Conservation (phyloP, 2,797 vertebrate genomes). For the Sparidentex hasta region DNA sequence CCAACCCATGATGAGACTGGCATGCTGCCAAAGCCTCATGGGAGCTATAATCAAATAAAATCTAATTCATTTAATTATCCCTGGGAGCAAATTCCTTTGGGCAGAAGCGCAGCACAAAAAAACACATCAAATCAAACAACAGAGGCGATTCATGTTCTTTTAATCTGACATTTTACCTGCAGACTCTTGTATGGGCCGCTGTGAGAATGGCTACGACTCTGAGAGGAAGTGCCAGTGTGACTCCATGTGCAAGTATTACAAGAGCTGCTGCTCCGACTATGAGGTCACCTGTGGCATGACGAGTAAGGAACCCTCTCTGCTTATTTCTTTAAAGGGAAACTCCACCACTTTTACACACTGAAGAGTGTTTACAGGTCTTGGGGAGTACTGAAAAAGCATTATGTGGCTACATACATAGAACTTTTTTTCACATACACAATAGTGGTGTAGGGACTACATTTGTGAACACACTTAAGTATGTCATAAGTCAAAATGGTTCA, state of each 20-base stretch:
- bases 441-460: no score
- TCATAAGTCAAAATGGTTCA: not conserved
- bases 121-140: not conserved
- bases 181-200: conserved; percentile 92
- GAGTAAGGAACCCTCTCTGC: conserved; percentile 80
- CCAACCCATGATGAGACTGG: not conserved
- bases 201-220: conserved; percentile 87
- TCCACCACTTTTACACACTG: no score
- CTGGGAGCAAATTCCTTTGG: not conserved
- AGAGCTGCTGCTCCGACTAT: conserved; percentile 94
- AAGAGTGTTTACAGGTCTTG: no score
- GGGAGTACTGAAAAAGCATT: no score
- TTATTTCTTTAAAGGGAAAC: not conserved
- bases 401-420: no score
- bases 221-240: conserved; percentile 93
- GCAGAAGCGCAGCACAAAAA: not conserved
- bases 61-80: conserved; percentile 19
- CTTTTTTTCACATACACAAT: no score
- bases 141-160: not conserved
- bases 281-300: conserved; percentile 83
- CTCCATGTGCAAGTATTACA: conserved; percentile 92
- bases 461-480: no score
- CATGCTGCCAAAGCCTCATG: not conserved
- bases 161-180: conserved; percentile 7
- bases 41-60: conserved; percentile 15